Percentiles rank a stretch among this genome's conserved stretches.
Conservation (phyloP, 2,797 vertebrate genomes). For the Cryptoprocta ferox region DNA sequence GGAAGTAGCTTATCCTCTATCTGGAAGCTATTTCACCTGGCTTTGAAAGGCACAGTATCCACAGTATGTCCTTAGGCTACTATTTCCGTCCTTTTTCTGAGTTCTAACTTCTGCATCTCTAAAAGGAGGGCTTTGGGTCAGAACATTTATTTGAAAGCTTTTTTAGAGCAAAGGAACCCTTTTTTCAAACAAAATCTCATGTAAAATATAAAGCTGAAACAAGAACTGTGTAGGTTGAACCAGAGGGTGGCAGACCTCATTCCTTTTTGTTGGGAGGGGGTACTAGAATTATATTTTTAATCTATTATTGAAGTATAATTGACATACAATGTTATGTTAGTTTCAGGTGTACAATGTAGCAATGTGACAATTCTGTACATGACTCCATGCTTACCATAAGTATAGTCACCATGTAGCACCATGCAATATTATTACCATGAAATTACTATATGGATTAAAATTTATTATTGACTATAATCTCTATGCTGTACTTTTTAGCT, state of each 20-base stretch:
- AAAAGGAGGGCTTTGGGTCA: background rate
- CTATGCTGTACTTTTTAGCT: background rate
- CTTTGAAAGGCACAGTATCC: background rate
- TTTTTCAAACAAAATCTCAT: constrained; percentile 32
- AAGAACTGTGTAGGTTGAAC: background rate
- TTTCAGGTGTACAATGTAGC: background rate
- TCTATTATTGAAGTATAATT: background rate
- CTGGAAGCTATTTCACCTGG: background rate
- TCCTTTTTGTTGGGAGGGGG: background rate
- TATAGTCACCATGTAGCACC: background rate
- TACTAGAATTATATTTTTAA: background rate
- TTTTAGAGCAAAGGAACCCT: background rate
- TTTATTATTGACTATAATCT: background rate
- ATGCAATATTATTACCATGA: background rate
- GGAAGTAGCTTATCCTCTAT: background rate
- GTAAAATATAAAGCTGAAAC: background rate
- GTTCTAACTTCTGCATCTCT: background rate
- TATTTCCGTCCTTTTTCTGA: background rate
- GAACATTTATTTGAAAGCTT: background rate
- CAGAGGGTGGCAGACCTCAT: background rate
- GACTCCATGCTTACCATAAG: background rate
- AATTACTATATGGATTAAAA: background rate
- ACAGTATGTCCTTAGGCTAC: background rate
- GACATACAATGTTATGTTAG: background rate
- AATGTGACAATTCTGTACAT: background rate